Base-by-base conservation (phyloP, 1,140 invertebrate genomes). In the Heliothis subflexa region DNA sequence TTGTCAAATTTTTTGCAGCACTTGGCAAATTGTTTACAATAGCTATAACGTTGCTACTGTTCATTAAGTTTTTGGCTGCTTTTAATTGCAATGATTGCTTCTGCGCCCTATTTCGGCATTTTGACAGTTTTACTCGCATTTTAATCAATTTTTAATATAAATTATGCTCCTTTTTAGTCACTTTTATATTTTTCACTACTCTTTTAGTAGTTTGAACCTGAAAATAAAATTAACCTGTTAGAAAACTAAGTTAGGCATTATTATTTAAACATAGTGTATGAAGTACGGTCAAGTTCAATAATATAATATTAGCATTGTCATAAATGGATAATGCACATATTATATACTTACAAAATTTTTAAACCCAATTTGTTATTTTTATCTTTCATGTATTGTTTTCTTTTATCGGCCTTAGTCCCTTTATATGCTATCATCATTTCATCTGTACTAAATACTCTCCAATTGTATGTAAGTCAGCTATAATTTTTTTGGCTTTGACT, bases 291-390 rank as follows among this genome's bases (percentile, higher is more conserved):
- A 28, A 28, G 1, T 28, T 28, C 28, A 28, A 28, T 28, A 28
- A 28, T 28, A 2, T 28, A 28, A 28, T 28, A 28, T 28, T 2
- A 28, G 4, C 4, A 28, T 28, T 28, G 28, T 28, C 28, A 28
- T 28, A 28, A 28, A 28, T 28, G 28, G 4, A 4, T 28, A 28
- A 28, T 28, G 28, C 28, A 28, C n/a, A n/a, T n/a, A n/a, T n/a
- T n/a, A n/a, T n/a, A n/a, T n/a, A n/a, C 88, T 75, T 1, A 87
- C 87, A 79, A 83, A 95, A 16, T 91, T 78, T 85, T 94, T 94
- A 7, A 94, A 90, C 93, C 87, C 86, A 87, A 88, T 45, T 85
- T 88, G 1, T 85, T 80, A 1, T 81, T 83, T 83, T 89, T 86
- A 11, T 83, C 71, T 54, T 82, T 82, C 57, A 88, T 82, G 55